These are phyloP conservation scores for Patiria miniata DNA, from an alignment of 35 echinoderm and acorn worm species.

Conservation along the genomic window DNA sequence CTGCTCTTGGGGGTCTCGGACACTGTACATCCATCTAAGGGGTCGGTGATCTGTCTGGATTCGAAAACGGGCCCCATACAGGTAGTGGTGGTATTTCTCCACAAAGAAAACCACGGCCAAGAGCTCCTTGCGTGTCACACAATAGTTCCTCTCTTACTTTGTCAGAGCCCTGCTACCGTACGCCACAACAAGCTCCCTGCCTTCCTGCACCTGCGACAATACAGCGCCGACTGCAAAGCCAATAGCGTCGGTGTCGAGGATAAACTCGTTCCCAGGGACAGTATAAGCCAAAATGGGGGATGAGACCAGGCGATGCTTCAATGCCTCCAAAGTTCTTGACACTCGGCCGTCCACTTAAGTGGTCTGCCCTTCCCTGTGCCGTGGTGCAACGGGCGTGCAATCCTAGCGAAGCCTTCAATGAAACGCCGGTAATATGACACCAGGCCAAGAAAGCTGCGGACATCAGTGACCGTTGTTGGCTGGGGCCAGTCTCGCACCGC, in stretches of 20 bases:
- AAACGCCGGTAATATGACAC: slow-evolving; percentile 41
- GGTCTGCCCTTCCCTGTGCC: slow-evolving; percentile 17
- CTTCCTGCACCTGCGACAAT: slow-evolving; percentile 59
- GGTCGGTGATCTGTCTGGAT: slow-evolving; percentile 67
- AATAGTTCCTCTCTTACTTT: slow-evolving; percentile 53
- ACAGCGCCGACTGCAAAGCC: slow-evolving; percentile 46
- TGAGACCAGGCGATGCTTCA: slow-evolving; percentile 34
- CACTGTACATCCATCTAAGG: slow-evolving; percentile 49
- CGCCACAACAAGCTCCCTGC: slow-evolving; percentile 49
- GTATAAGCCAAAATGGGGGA: slow-evolving; percentile 55
- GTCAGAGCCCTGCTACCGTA: slow-evolving; percentile 62
- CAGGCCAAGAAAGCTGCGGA: slow-evolving; percentile 53
- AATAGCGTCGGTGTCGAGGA: slow-evolving; percentile 75
- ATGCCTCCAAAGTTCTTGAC: slow-evolving; percentile 27
- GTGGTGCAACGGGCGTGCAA: slow-evolving; percentile 45
- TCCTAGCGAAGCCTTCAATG: slow-evolving; percentile 27
- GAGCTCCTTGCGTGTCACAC: slow-evolving; percentile 51
- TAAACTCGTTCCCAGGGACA: too few relatives aligned
- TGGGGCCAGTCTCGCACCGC: slow-evolving; percentile 30
- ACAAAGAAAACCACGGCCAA: slow-evolving; percentile 48
- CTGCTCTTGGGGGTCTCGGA: slow-evolving; percentile 63
- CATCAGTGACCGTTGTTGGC: slow-evolving; percentile 25
- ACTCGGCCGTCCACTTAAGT: slow-evolving; percentile 36
- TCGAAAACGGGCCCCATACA: slow-evolving; percentile 44
- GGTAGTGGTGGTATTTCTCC: slow-evolving; percentile 60